phyloP scores from a whole-genome alignment of 2,797 vertebrate genomes.

The Cyprinodon diabolis region DNA sequence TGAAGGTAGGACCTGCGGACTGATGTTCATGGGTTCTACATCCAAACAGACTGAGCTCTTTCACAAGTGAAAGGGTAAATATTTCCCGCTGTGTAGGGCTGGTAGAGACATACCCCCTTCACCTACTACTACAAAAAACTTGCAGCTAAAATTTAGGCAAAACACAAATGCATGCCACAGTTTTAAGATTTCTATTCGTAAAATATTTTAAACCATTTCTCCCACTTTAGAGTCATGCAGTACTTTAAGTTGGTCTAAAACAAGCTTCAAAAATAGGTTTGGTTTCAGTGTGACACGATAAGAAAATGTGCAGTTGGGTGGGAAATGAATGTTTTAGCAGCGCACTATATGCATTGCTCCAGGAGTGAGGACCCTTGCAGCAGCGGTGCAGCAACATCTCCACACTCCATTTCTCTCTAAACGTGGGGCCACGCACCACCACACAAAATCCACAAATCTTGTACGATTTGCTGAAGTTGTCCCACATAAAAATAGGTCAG shows the following conservation, averaged over 20 bases:
- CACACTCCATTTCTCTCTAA: slow-evolving; percentile 45
- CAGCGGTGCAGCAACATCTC: slow-evolving; percentile 47
- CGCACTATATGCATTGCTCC: slow-evolving; percentile 19
- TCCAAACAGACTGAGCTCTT: no score
- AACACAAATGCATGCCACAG: not conserved
- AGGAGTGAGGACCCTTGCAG: slow-evolving; percentile 51
- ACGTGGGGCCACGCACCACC: slow-evolving; percentile 29
- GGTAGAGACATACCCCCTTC: no score
- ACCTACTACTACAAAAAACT: not conserved
- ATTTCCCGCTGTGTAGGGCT: no score
- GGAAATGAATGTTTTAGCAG: not conserved
- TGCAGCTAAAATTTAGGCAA: not conserved
- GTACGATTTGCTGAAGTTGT: slow-evolving; percentile 42
- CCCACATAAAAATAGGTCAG: slow-evolving; percentile 52
- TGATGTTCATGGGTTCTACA: no score
- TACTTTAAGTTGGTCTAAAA: not conserved
- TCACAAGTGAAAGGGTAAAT: no score
- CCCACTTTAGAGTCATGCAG: not conserved
- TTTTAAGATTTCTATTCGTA: not conserved
- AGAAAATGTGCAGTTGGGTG: not conserved
- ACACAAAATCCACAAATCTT: slow-evolving; percentile 33
- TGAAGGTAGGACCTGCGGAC: not conserved
- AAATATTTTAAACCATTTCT: not conserved
- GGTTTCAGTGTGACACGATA: not conserved
- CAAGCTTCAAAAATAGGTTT: not conserved